These are phyloP conservation scores for Neopipo cinnamomea DNA, from an alignment of 2,113 vertebrate species.

Conservation along the genomic window DNA sequence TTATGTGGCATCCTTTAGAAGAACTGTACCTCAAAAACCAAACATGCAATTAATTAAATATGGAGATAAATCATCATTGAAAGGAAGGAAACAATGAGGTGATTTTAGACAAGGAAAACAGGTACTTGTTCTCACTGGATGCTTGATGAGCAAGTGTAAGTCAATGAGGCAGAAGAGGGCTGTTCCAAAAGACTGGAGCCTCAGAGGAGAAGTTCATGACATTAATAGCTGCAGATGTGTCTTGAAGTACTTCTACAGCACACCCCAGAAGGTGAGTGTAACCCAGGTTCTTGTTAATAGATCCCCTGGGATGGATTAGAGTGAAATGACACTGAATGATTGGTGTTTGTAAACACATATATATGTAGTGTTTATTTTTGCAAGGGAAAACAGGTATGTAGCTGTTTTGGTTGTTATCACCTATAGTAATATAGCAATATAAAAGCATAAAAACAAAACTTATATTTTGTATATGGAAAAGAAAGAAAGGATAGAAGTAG, in stretches of 20 bases:
- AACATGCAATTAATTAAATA: background rate
- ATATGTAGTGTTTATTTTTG: background rate
- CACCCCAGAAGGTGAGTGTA: background rate
- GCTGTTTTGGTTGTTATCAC: background rate
- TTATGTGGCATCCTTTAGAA: background rate
- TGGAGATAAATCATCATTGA: background rate
- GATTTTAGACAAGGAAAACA: background rate
- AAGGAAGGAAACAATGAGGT: background rate
- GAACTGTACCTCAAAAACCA: background rate
- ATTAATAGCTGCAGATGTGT: background rate
- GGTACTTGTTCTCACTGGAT: background rate
- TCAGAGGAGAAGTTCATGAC: background rate
- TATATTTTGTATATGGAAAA: background rate
- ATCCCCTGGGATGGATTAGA: background rate
- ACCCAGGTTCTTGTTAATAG: background rate
- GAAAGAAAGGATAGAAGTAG: background rate
- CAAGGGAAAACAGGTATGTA: background rate
- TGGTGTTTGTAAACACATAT: background rate
- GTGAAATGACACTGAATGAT: background rate
- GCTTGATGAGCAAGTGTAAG: background rate
- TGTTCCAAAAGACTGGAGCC: background rate
- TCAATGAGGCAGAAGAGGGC: background rate
- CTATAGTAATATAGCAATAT: background rate
- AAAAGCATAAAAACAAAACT: background rate
- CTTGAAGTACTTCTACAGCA: background rate